phyloP scores from a whole-genome alignment of 1,140 invertebrate genomes.

The Ips nitidus region DNA sequence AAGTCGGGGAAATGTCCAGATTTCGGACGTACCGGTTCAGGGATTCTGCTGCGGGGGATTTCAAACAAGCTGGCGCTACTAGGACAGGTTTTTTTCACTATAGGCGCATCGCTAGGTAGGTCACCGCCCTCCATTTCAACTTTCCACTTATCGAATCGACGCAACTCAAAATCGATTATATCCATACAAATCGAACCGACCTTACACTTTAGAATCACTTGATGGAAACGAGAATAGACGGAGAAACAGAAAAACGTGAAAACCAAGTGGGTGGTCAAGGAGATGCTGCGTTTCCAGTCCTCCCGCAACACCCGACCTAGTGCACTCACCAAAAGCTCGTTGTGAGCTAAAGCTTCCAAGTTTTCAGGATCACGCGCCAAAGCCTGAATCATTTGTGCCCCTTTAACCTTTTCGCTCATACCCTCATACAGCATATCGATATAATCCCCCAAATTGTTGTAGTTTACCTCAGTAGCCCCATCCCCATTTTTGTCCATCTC shows the following conservation, averaged over 20 bases:
- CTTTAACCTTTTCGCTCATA: slow-evolving; percentile 88
- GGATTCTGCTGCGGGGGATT: slow-evolving; percentile 65
- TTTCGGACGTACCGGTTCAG: slow-evolving; percentile 66
- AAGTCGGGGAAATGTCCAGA: slow-evolving; percentile 65
- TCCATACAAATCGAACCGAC: slow-evolving; percentile 95
- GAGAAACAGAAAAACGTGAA: slow-evolving; percentile 98
- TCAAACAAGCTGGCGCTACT: slow-evolving; percentile 55
- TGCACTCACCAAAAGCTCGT: slow-evolving; percentile 95
- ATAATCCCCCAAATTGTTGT: slow-evolving; percentile 89
- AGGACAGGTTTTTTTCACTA: slow-evolving; percentile 47
- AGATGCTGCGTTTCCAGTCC: slow-evolving; percentile 95
- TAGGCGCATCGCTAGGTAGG: slow-evolving; percentile 51
- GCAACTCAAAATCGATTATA: slow-evolving; percentile 91
- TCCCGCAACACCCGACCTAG: slow-evolving; percentile 92
- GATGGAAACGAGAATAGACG: slow-evolving; percentile 94
- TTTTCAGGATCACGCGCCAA: slow-evolving; percentile 92
- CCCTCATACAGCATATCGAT: slow-evolving; percentile 97
- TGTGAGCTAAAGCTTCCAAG: slow-evolving; percentile 87
- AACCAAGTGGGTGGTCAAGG: slow-evolving; percentile 94
- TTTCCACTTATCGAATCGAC: slow-evolving; percentile 91
- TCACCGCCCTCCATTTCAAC: slow-evolving; percentile 77
- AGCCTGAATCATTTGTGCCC: slow-evolving; percentile 87
- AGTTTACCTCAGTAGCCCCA: slow-evolving; percentile 56
- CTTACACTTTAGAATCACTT: slow-evolving; percentile 87
- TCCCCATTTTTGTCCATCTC: slow-evolving; percentile 39